These are phyloP conservation scores for Neelides folsomi DNA, from an alignment of 2,888 invertebrate species.

Conservation along the genomic window DNA sequence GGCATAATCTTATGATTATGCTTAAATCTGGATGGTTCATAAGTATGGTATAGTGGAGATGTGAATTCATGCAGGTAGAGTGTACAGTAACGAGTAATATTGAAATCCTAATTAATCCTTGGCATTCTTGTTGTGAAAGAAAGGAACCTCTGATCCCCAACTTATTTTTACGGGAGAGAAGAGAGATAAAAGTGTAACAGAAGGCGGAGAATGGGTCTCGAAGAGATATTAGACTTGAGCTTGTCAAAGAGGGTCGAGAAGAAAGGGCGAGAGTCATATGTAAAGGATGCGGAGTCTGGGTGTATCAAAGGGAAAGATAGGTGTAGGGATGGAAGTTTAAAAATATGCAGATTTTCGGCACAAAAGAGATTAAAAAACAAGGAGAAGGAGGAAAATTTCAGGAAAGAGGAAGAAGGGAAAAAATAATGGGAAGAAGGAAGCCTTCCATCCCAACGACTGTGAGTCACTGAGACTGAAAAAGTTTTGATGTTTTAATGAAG, in stretches of 20 bases:
- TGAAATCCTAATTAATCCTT: too few relatives aligned
- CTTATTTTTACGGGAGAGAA: too few relatives aligned
- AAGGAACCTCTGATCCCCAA: too few relatives aligned
- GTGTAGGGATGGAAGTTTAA: conserved; percentile 5
- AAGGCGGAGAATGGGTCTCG: too few relatives aligned
- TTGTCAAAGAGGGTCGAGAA: background rate
- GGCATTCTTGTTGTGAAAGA: too few relatives aligned
- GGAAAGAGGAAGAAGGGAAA: conserved; percentile 9
- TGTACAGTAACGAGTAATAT: too few relatives aligned
- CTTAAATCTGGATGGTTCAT: too few relatives aligned
- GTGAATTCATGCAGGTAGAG: too few relatives aligned
- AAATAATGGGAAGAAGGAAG: background rate
- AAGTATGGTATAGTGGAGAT: too few relatives aligned
- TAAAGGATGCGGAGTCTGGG: background rate
- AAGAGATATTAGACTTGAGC: too few relatives aligned
- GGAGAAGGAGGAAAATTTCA: conserved; percentile 10
- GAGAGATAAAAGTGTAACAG: too few relatives aligned
- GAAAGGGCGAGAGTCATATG: conserved; percentile 8
- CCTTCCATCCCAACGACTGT: background rate
- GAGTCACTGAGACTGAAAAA: conserved; percentile 12
- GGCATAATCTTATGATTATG: too few relatives aligned
- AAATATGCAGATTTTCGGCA: conserved; percentile 11
- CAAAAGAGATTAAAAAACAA: conserved; percentile 7
- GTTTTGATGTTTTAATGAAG: conserved; percentile 32
- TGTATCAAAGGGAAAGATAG: background rate